Base-by-base conservation (phyloP, 2,113 vertebrate species). In the Charadrius vociferus region DNA sequence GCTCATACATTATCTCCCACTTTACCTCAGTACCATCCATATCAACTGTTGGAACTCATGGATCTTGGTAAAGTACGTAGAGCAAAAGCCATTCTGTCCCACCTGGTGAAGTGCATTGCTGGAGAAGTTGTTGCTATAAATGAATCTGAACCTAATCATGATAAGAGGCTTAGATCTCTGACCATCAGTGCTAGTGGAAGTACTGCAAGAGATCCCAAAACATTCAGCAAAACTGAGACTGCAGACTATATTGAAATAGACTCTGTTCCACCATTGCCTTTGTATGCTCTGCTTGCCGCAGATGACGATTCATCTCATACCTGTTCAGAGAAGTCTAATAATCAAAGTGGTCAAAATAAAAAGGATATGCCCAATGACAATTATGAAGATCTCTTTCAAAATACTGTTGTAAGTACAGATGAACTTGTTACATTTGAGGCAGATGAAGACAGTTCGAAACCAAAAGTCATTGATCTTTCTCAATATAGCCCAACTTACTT, bases 101-200 rank as follows among this genome's bases (percentile, higher is more conserved):
- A 99, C 96, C 97, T 99, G 75, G 99, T 99, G 63, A 99, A 99
- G 95, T 99, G 99, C 96, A 99, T 99, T 96, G 99, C 99, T 70
- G 99, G 99, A 70, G 99, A 99, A 98, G 98, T 99, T 52, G 99
- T 99, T 92, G 97, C 98, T 80, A n/a, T 99, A 58, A 99, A 98
- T 96, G 99, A 99, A 81, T 95, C 91, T 52, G 97, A 98, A 72
- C 78, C 96, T 68, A 99, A 97, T 91, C 98, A 98, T 9, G 99
- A 99, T 74, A 99, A 98, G 50, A 99, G 99, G 21, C 96, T 99
- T 45, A 98, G 99, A 72, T 99, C 99, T 86, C 98, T 99, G 81
- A 99, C 99, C 3, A 99, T 99, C 96, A 99, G 99, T 92, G 99
- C 98, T 43, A 99, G 99, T 92, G 99, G 99, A 86, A 99, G 99